Percentiles rank a stretch among this genome's conserved stretches.
These are phyloP conservation scores for Dione juno DNA, from an alignment of 2,888 invertebrate genomes.

Conservation along the genomic window DNA sequence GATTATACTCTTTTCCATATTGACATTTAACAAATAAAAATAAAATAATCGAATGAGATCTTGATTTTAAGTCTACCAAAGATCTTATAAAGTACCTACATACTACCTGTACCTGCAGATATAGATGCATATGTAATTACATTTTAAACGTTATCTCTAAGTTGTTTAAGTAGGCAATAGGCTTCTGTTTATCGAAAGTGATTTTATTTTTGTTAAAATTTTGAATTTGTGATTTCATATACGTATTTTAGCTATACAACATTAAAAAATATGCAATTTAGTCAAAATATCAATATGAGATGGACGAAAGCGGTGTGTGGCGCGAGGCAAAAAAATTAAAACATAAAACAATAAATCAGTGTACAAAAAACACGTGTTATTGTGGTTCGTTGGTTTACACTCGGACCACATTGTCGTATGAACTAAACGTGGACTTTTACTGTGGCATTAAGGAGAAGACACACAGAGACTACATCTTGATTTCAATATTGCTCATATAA, in stretches of 20 bases:
- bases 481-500: not conserved
- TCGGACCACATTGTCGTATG: slow-evolving; percentile 70
- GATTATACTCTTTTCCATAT: slow-evolving; percentile 37
- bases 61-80: slow-evolving; percentile 24
- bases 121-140: not conserved
- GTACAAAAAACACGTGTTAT: slow-evolving; percentile 80
- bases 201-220: not conserved
- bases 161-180: not conserved
- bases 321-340: slow-evolving; percentile 74
- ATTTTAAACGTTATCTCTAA: not conserved
- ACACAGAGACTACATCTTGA: slow-evolving; percentile 32
- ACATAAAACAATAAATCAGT: slow-evolving; percentile 81
- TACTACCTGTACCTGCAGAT: too few species aligned
- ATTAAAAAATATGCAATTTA: slow-evolving; percentile 6
- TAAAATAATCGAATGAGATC: slow-evolving; percentile 8
- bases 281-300: slow-evolving; percentile 6
- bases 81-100: slow-evolving; percentile 14
- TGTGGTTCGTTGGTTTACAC: slow-evolving; percentile 73
- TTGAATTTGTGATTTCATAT: not conserved
- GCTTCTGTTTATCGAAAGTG: not conserved
- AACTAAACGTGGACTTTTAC: slow-evolving; percentile 52
- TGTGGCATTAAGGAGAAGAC: slow-evolving; percentile 45
- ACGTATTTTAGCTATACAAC: not conserved
- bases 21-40: slow-evolving; percentile 35
- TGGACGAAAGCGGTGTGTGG: slow-evolving; percentile 74